Evolutionary conservation across 2,888 invertebrate genomes (phyloP).

Genomic region (Didymodactylos carnosus): DNA sequence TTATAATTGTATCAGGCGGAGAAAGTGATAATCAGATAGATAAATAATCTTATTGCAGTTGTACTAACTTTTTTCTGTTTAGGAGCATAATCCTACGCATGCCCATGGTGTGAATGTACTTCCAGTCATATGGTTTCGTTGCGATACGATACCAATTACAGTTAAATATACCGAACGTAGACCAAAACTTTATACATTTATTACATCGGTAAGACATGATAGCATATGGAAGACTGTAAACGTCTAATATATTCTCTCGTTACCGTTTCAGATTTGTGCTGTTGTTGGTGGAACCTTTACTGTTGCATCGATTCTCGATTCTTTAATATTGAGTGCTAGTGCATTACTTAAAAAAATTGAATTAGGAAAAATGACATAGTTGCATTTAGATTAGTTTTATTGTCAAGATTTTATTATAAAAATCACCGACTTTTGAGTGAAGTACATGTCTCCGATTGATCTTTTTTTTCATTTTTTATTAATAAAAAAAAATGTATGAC

Average conservation of each 20-base stretch:
- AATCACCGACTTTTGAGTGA: too few relatives aligned
- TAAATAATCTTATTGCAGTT: too few relatives aligned
- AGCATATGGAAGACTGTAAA: too few relatives aligned
- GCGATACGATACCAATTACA: not conserved
- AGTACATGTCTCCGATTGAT: too few relatives aligned
- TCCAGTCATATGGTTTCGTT: not conserved
- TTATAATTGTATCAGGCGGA: too few relatives aligned
- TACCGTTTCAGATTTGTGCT: slow-evolving; percentile 41
- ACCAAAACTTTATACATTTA: not conserved
- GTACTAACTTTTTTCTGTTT: not conserved
- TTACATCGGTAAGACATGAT: too few relatives aligned
- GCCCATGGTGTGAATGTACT: not conserved
- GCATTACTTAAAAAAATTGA: slow-evolving; percentile 41
- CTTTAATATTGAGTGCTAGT: slow-evolving; percentile 40
- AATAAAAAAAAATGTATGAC: too few relatives aligned
- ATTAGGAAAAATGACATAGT: slow-evolving; percentile 35
- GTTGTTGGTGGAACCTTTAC: slow-evolving; percentile 44
- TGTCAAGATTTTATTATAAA: too few relatives aligned
- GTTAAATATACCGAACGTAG: not conserved
- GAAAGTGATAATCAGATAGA: too few relatives aligned
- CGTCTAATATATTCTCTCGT: too few relatives aligned
- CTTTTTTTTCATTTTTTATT: too few relatives aligned
- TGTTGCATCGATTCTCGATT: slow-evolving; percentile 43
- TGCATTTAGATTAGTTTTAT: not conserved
- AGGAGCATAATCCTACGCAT: not conserved